phyloP scores from a whole-genome alignment of 2,888 invertebrate species.

The Caenorhabditis sulstoni region DNA sequence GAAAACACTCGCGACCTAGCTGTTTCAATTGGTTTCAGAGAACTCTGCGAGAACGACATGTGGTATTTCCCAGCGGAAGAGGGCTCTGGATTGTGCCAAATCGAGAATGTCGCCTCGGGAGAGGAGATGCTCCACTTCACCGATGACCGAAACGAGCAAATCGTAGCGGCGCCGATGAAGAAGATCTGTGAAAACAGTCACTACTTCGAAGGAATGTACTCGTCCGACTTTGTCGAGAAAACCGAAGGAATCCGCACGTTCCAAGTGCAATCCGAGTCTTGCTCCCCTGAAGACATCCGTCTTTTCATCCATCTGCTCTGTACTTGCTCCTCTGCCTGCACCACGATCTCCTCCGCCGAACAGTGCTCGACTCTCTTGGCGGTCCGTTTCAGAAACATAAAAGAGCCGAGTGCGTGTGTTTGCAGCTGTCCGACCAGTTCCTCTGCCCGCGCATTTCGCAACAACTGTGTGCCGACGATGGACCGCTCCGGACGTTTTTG shows the following conservation, averaged over 20 bases:
- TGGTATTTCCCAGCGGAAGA: slow-evolving; percentile 49
- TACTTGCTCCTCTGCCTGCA: slow-evolving; percentile 61
- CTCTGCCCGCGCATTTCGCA: slow-evolving; percentile 68
- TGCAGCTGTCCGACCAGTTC: slow-evolving; percentile 77
- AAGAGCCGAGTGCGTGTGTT: not conserved
- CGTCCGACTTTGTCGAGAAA: slow-evolving; percentile 71
- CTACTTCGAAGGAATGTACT: slow-evolving; percentile 76
- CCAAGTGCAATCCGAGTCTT: slow-evolving; percentile 63
- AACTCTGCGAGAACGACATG: slow-evolving; percentile 64
- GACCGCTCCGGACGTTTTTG: slow-evolving; percentile 65
- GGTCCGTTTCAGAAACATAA: slow-evolving; percentile 43
- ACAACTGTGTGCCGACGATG: slow-evolving; percentile 66
- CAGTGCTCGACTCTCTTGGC: slow-evolving; percentile 67
- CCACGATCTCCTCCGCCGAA: slow-evolving; percentile 56
- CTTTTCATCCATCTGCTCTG: slow-evolving; percentile 71
- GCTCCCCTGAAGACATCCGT: slow-evolving; percentile 65
- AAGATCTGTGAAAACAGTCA: slow-evolving; percentile 65
- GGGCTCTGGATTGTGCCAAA: slow-evolving; percentile 9
- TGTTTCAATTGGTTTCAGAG: slow-evolving; percentile 34
- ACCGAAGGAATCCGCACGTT: slow-evolving; percentile 65
- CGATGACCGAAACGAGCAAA: slow-evolving; percentile 50
- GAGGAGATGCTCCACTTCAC: slow-evolving; percentile 55
- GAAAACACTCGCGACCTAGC: not conserved
- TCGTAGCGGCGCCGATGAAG: slow-evolving; percentile 64
- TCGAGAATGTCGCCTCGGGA: not conserved